These are phyloP conservation scores for Porphyrio hochstetteri DNA, from an alignment of 2,113 vertebrate species.

Conservation along the genomic window DNA sequence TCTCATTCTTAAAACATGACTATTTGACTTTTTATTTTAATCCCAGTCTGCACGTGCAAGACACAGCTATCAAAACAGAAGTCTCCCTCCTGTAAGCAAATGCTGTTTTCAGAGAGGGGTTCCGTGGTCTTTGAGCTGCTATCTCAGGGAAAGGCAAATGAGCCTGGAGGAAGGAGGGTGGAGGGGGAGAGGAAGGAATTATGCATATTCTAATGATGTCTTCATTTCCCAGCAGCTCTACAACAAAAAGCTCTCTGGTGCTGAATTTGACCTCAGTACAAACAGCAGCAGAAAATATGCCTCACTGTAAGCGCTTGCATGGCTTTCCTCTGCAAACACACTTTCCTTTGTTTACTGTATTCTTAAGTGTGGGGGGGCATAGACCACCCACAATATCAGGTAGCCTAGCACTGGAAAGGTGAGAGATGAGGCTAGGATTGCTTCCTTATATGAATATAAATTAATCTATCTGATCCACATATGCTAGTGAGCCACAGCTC, in stretches of 20 bases:
- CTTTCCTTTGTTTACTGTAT: conserved; percentile 53
- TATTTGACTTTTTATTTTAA: conserved; percentile 14
- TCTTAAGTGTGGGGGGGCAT: neutral
- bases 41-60: neutral
- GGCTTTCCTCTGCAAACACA: neutral
- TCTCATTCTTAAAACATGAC: neutral
- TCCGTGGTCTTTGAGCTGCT: neutral
- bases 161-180: neutral
- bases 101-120: neutral
- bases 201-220: neutral
- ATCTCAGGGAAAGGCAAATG: neutral
- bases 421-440: neutral
- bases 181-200: neutral
- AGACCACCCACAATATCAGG: conserved; percentile 12
- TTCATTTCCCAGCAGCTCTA: conserved; percentile 5
- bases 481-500: conserved; percentile 20
- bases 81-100: neutral
- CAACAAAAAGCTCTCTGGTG: neutral
- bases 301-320: neutral
- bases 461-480: conserved; percentile 36
- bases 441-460: conserved; percentile 48
- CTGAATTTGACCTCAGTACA: conserved; percentile 12
- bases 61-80: neutral
- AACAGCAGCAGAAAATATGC: neutral
- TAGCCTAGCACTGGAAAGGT: conserved; percentile 18